phyloP scores from a whole-genome alignment of 1,140 invertebrate species.

The Lamellibrachia luymesi region DNA sequence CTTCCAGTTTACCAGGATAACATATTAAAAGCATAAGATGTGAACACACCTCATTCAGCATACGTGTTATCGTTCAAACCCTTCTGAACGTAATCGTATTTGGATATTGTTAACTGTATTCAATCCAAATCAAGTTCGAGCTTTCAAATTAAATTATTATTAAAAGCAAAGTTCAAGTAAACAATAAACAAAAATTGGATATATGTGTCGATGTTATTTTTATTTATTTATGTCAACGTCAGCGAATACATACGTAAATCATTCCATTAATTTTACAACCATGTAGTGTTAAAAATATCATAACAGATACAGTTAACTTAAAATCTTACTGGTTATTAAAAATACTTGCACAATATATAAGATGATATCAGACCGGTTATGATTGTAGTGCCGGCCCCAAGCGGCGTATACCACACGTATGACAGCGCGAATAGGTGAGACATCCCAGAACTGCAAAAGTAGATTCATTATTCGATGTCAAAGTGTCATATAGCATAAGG shows the following conservation, averaged over 20 bases:
- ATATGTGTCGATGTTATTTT: background rate
- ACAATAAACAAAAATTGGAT: no score
- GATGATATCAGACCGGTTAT: background rate
- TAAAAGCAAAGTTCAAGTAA: no score
- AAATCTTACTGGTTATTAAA: background rate
- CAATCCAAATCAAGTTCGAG: no score
- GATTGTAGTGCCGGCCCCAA: background rate
- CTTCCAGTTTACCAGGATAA: no score
- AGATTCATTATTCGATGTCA: background rate
- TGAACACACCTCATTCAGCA: no score
- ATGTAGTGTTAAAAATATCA: background rate
- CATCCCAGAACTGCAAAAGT: background rate
- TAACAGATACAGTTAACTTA: background rate
- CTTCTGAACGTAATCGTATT: no score
- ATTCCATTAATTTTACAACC: background rate
- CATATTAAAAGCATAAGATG: no score
- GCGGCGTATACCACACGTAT: background rate
- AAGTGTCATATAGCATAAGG: background rate
- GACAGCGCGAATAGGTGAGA: background rate
- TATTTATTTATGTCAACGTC: background rate
- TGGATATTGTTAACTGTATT: no score
- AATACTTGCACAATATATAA: background rate
- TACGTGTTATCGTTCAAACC: no score
- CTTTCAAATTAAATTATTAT: no score
- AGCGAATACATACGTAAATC: background rate